Base-by-base conservation (phyloP, 2,888 invertebrate genomes). In the Lasioglossum leucozonium region DNA sequence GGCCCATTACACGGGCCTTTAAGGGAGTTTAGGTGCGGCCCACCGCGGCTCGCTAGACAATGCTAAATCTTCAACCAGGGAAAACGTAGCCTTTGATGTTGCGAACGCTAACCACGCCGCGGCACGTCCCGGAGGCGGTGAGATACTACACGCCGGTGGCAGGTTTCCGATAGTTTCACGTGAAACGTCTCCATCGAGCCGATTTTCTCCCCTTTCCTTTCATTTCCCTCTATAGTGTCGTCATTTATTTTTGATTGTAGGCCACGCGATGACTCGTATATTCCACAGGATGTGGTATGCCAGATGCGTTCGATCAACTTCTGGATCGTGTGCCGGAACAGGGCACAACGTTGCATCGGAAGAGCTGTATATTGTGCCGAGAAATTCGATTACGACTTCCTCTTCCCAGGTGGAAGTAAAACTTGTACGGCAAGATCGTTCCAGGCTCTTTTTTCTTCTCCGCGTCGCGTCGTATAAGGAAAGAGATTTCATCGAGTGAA, bases 261-360 rank as follows among this genome's bases (percentile, higher is more conserved):
- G 80, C 81, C 87, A 82, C 47, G 72, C 80, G 85, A 85, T 89
- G 89, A 89, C 88, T 89, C 79, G 90, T 82, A 65, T 71, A 40
- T 89, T 75, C 72, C n/a, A 67, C 79, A 82, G 80, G 88, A 84
- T 81, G 86, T 88, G 73, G 81, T 74, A 72, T 78, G 83, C 81
- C 89, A 89, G 90, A 87, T 89, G 89, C 76, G 74, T n/a, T 40
- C 71, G 73, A 86, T 80, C 85, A 75, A 81, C 86, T 83, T 88
- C 81, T 84, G 67, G 77, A 86, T 81, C 74, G 69, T 67, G 71
- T 72, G 44, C 82, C 73, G 82, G 81, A 79, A 87, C 82, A 82
- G 62, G 79, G 77, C 47, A 44, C 69, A 11, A 37, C 62, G 26
- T 40, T 47, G 74, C 72, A 42, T 81, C 73, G 67, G 58, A 76